Conservation (phyloP, 2,797 vertebrate species). For the Nasua narica region DNA sequence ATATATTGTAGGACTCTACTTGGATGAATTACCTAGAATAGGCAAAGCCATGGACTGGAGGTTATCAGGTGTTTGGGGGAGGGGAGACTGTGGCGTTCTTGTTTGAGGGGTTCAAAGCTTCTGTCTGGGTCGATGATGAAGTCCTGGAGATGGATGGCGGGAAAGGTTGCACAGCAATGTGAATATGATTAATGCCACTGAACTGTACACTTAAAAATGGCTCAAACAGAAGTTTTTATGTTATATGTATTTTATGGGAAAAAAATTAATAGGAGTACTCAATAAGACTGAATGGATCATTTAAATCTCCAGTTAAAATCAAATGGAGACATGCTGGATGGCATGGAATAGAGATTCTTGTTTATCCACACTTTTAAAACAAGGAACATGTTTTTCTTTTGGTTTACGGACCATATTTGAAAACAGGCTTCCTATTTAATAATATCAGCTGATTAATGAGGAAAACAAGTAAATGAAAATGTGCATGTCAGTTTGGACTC, state of each 20-base stretch:
- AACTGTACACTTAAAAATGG: not conserved
- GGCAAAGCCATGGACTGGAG: not conserved
- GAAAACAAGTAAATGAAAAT: slow-evolving; percentile 43
- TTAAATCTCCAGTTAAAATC: not conserved
- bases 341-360: not conserved
- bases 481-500: not conserved
- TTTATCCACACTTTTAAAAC: not conserved
- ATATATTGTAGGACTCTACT: not conserved
- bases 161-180: not conserved
- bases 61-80: not conserved
- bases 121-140: not conserved
- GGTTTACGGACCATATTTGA: not conserved
- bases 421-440: slow-evolving; percentile 1
- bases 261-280: not conserved
- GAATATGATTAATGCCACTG: not conserved
- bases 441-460: not conserved
- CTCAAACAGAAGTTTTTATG: not conserved
- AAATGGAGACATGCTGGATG: not conserved
- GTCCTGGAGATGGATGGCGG: rapidly evolving
- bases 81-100: not conserved
- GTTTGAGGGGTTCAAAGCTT: not conserved
- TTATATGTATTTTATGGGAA: not conserved
- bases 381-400: not conserved
- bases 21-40: not conserved
- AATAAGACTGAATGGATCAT: not conserved